These are phyloP conservation scores for Atrina japonica DNA, from an alignment of 2,888 invertebrate species.

Conservation along the genomic window DNA sequence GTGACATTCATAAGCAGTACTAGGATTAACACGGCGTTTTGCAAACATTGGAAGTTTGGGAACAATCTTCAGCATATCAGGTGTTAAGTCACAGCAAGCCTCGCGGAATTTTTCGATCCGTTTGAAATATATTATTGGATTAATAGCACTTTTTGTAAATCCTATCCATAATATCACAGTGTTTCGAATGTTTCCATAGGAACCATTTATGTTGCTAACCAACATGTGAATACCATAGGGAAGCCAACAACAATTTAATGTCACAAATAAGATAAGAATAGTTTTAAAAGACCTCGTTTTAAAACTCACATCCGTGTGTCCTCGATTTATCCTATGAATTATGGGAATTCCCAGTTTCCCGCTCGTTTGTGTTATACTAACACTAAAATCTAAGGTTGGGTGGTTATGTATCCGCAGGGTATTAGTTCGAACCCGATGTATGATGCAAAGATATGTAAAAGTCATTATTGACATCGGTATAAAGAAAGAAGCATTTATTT, in stretches of 20 bases:
- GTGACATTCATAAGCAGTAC: conserved; percentile 45
- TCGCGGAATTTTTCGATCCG: conserved; percentile 69
- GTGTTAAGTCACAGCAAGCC: conserved; percentile 50
- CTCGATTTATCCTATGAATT: conserved; percentile 40
- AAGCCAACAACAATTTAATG: conserved; percentile 65
- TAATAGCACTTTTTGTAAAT: conserved; percentile 70
- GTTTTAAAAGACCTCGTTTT: conserved; percentile 75
- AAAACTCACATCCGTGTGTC: conserved; percentile 66
- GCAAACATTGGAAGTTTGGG: conserved; percentile 14
- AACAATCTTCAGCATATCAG: conserved; percentile 24
- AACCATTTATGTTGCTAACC: conserved; percentile 41
- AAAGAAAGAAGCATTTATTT: conserved; percentile 57
- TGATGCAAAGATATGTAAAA: conserved; percentile 64
- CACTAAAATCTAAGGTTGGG: conserved; percentile 47
- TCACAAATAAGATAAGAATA: conserved; percentile 68
- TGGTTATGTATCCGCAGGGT: conserved; percentile 58
- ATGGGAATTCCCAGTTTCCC: conserved; percentile 50
- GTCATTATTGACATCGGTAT: conserved; percentile 66
- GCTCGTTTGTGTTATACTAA: conserved; percentile 56
- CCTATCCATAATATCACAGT: conserved; percentile 59
- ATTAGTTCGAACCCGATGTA: conserved; percentile 62
- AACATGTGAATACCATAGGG: conserved; percentile 63
- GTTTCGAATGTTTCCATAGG: conserved; percentile 36
- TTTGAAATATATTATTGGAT: conserved; percentile 72
- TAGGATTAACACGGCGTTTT: conserved; percentile 54